Evolutionary conservation across 2,888 invertebrate genomes (phyloP).

Genomic region (Dermolepida albohirtum): DNA sequence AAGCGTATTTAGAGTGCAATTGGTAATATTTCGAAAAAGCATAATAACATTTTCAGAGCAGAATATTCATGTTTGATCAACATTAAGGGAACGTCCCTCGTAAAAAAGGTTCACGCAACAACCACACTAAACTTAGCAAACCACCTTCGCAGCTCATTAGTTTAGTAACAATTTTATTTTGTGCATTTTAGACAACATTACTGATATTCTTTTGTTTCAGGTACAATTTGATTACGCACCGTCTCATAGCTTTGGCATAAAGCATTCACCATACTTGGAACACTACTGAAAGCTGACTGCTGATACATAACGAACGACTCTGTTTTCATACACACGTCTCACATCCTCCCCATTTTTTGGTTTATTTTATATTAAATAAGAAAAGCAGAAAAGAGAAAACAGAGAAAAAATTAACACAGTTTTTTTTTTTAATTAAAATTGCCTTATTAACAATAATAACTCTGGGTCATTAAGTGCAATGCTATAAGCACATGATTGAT

Average conservation of each 20-base stretch:
- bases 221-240: constrained; percentile 73
- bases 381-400: constrained; percentile 15
- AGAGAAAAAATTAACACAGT: constrained; percentile 37
- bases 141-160: too few relatives aligned
- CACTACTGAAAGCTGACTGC: constrained; percentile 57
- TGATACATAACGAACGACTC: constrained; percentile 38
- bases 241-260: constrained; percentile 86
- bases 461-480: constrained; percentile 6
- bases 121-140: too few relatives aligned
- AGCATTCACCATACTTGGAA: constrained; percentile 81
- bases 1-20: too few relatives aligned
- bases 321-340: constrained; percentile 18
- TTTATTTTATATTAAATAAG: constrained; percentile 4
- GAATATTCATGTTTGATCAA: too few relatives aligned
- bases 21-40: too few relatives aligned
- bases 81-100: too few relatives aligned
- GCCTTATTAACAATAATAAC: constrained; percentile 28
- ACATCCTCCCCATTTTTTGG: constrained; percentile 13
- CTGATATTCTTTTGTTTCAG: constrained; percentile 62
- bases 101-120: too few relatives aligned
- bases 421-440: constrained; percentile 18
- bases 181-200: constrained; percentile 44
- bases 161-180: not conserved
- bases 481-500: not conserved
- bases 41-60: too few relatives aligned